Evolutionary conservation across 2,797 vertebrate species (phyloP).

Genomic region (Oryzias dopingdopingensis): DNA sequence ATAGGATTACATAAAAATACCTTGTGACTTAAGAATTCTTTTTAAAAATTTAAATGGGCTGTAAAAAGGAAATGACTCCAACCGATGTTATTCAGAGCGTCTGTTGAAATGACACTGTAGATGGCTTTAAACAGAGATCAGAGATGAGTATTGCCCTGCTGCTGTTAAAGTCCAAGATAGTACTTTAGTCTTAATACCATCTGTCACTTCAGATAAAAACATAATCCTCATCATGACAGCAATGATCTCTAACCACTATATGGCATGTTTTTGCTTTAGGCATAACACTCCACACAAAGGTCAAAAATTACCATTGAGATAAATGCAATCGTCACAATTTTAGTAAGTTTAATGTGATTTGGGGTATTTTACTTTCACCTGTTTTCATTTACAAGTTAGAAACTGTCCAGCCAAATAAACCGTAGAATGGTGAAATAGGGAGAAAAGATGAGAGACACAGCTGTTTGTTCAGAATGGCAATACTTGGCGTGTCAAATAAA

Average conservation of each 20-base stretch:
- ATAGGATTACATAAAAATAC: neutral
- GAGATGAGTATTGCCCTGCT: constrained; percentile 66
- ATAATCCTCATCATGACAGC: constrained; percentile 71
- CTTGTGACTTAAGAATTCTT: no score
- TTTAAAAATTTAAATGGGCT: neutral
- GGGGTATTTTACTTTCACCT: neutral
- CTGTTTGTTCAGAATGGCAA: no score
- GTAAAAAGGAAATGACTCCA: constrained; percentile 15
- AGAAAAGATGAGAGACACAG: no score
- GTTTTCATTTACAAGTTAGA: neutral
- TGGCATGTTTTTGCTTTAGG: constrained; percentile 33
- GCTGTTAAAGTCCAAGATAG: constrained; percentile 61
- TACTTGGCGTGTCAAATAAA: neutral
- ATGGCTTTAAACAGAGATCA: constrained; percentile 71
- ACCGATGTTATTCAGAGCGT: constrained; percentile 33
- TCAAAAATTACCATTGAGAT: neutral
- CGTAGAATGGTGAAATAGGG: no score
- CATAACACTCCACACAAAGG: constrained; percentile 15
- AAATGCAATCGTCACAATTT: neutral
- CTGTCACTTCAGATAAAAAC: constrained; percentile 79
- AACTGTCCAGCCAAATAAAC: neutral
- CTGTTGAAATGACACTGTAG: constrained; percentile 31
- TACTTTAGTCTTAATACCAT: constrained; percentile 58
- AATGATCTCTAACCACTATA: constrained; percentile 66
- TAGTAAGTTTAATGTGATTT: no score